A percentile compares a stretch with the other conserved stretches of the same genome.
phyloP scores from a whole-genome alignment of 1,140 invertebrate species.

The Lordiphosa collinella region DNA sequence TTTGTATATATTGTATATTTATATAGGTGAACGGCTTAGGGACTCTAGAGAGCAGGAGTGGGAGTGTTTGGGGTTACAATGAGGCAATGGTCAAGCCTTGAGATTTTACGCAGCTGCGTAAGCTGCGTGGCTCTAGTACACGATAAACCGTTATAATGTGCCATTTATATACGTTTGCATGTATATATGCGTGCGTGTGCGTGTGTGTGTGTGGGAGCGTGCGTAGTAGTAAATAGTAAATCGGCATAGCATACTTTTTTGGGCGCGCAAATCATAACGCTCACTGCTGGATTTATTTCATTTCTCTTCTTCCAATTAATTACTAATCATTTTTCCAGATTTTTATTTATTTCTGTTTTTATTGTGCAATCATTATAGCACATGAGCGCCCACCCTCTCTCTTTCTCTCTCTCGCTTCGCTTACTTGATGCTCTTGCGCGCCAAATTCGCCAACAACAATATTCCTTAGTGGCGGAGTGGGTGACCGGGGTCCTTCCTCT shows the following conservation, averaged over 20 bases:
- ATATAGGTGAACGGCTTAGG: slow-evolving; percentile 24
- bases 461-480: slow-evolving; percentile 12
- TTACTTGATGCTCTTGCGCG: slow-evolving; percentile 62
- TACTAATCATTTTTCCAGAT: slow-evolving; percentile 33
- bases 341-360: slow-evolving; percentile 36
- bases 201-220: slow-evolving; percentile 45
- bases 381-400: slow-evolving; percentile 10
- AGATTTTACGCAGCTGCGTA: slow-evolving; percentile 72
- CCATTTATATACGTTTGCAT: slow-evolving; percentile 23
- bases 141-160: slow-evolving; percentile 68
- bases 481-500: slow-evolving; percentile 14
- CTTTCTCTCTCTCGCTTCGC: slow-evolving; percentile 18
- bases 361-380: slow-evolving; percentile 57
- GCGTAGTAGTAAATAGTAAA: slow-evolving; percentile 74
- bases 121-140: slow-evolving; percentile 58
- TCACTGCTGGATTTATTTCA: slow-evolving; percentile 4
- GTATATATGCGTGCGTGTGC: slow-evolving; percentile 8
- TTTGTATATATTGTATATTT: slow-evolving; percentile 4
- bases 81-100: slow-evolving; percentile 68
- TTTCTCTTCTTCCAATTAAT: slow-evolving; percentile 45
- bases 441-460: slow-evolving; percentile 67
- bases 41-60: background rate
- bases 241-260: slow-evolving; percentile 67
- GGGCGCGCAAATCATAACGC: slow-evolving; percentile 56
- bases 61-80: slow-evolving; percentile 9